Base-by-base conservation (phyloP, 2,113 vertebrate genomes). In the Lampris megalopsis region DNA sequence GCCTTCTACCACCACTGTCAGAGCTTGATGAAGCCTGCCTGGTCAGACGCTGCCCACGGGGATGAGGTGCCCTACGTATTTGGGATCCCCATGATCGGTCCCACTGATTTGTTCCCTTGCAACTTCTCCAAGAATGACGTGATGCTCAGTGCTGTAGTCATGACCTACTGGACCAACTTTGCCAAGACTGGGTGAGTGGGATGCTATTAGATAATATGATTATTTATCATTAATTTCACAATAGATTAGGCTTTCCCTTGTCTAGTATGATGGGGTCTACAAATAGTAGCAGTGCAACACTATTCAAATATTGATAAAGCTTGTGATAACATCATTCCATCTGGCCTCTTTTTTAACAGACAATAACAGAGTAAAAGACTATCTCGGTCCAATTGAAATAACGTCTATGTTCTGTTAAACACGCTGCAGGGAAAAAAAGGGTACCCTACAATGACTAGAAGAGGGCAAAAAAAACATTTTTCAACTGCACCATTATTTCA, bases 81-180 rank as follows among this genome's bases (percentile, higher is more conserved):
- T 7, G 97, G 98, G 67, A 96, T 98, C 80, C 98, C 98, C 63
- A 98, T 99, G 97, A 97, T 99, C 48, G 98, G 98, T 57, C 96
- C 98, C 71, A 99, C 98, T 6, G 97, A 99, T 91, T 96, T 99
- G 73, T 98, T 99, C 81, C 97, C 98, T 63, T 99, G 97, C 93
- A 99, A 99, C 92, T 99, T 99, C 93, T 99, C 98, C 86, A 99
- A 98, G 94, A 99, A 99, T 0, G 98, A 99, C 0, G 93, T 99
- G 68, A 99, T 99, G 97, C 97, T 99, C 78, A 99, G 98, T 0
- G 98, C 98, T 0, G 98, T 99, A 10, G 98, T 99, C 77, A 99
- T 99, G 98, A 99, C 98, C 83, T 99, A 98, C 93, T 99, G 98
- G 98, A 99, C 97, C 90, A 99, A 99, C 93, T 99, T 99, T 87